Evolutionary conservation across 2,113 vertebrate genomes (phyloP).

Genomic region (Percina caprodes): DNA sequence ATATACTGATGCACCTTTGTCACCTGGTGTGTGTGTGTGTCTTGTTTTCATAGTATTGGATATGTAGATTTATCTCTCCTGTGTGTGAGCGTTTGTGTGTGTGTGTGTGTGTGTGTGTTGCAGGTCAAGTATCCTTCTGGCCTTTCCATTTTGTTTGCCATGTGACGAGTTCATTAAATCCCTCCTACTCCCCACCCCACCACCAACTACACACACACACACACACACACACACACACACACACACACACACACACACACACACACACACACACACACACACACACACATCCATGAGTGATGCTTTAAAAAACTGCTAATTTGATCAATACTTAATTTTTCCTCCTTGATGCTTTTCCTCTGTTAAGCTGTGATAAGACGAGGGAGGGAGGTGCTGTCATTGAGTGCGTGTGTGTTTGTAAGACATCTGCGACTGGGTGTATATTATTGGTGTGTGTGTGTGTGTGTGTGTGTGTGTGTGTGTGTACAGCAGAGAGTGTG

Average conservation of each 20-base stretch:
- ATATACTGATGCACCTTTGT: constrained; percentile 3
- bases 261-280: constrained; percentile 35
- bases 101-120: constrained; percentile 32
- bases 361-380: constrained; percentile 94
- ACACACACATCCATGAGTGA: constrained; percentile 84
- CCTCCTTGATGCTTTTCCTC: constrained; percentile 91
- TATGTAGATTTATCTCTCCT: constrained; percentile 7
- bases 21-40: constrained; percentile 8
- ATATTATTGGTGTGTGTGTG: constrained; percentile 49
- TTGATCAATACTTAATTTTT: constrained; percentile 99
- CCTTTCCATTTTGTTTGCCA: constrained; percentile 89
- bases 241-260: constrained; percentile 13
- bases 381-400: constrained; percentile 76
- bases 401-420: constrained; percentile 46
- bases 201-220: constrained; percentile 5
- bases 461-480: constrained; percentile 30
- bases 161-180: constrained; percentile 94
- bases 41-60: not conserved
- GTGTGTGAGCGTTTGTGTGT: constrained; percentile 32
- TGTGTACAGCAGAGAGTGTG: constrained; percentile 43
- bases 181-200: constrained; percentile 49
- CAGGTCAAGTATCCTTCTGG: constrained; percentile 88
- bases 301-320: constrained; percentile 98
- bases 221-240: too few species aligned
- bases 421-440: constrained; percentile 36